Conservation (phyloP, 1,140 invertebrate genomes). For the Achatina immaculata region DNA sequence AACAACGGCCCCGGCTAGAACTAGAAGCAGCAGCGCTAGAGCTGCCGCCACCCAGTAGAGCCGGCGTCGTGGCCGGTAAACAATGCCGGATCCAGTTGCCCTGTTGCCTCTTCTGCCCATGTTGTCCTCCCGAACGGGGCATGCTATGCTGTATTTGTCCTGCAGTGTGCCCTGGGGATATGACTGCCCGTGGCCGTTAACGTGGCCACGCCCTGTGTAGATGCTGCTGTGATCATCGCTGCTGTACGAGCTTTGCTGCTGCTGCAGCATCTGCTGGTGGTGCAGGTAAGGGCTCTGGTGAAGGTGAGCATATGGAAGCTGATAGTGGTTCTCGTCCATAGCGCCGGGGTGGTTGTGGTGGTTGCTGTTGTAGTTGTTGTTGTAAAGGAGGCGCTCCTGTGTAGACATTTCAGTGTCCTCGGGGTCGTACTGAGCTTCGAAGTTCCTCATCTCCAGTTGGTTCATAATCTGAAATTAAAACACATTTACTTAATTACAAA, state of each 20-base stretch:
- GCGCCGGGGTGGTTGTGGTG: conserved; percentile 12
- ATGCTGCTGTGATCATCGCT: conserved; percentile 27
- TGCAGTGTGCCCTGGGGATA: conserved; percentile 10
- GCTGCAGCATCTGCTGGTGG: conserved; percentile 27
- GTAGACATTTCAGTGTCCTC: conserved; percentile 41
- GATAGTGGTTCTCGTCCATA: conserved; percentile 32
- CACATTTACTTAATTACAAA: too few relatives aligned
- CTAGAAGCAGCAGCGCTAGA: conserved; percentile 28
- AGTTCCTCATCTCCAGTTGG: conserved; percentile 42
- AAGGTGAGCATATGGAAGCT: conserved; percentile 35
- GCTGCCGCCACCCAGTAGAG: conserved; percentile 36
- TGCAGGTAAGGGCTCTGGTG: conserved; percentile 36
- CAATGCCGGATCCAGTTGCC: conserved; percentile 38
- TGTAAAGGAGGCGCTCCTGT: conserved; percentile 44
- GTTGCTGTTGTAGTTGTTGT: conserved; percentile 37
- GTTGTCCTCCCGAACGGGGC: conserved; percentile 27
- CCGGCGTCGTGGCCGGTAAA: conserved; percentile 30
- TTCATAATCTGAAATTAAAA: conserved; percentile 40
- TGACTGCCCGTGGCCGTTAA: conserved; percentile 24
- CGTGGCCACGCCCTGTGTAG: conserved; percentile 6
- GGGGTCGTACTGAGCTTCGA: conserved; percentile 35
- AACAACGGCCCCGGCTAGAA: conserved; percentile 39
- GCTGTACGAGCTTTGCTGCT: conserved; percentile 30
- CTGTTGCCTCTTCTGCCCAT: conserved; percentile 2
- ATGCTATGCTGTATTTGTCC: conserved; percentile 34